Percentiles rank a stretch among this genome's conserved stretches.
Conservation (phyloP, 2,888 invertebrate species). For the Gymnoscelis rufifasciata region DNA sequence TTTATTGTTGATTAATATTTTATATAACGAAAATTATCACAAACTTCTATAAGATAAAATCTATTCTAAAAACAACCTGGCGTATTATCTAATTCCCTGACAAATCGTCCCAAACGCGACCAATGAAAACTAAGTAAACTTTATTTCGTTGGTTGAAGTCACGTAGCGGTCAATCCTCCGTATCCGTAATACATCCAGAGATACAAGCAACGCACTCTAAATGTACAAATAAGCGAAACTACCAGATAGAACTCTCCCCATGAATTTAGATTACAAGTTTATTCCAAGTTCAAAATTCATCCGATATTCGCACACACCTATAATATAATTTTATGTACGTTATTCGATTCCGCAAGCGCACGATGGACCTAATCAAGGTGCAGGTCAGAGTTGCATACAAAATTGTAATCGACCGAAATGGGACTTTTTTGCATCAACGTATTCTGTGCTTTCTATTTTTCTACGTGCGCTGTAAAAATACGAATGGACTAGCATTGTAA, state of each 20-base stretch:
- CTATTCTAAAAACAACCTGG: too few species aligned
- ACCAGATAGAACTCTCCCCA: conserved; percentile 45
- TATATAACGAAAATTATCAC: too few species aligned
- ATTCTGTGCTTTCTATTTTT: not conserved
- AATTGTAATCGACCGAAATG: conserved; percentile 11
- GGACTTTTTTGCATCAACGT: not conserved
- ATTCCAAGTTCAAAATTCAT: conserved; percentile 66
- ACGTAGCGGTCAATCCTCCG: conserved; percentile 26
- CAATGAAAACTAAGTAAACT: conserved; percentile 19
- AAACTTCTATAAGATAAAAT: too few species aligned
- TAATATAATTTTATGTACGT: conserved; percentile 36
- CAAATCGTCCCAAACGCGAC: conserved; percentile 6
- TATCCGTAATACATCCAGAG: too few species aligned
- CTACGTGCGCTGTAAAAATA: conserved; percentile 3
- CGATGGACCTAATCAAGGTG: conserved; percentile 9
- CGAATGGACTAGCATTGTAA: too few species aligned
- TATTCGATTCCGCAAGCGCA: conserved; percentile 23
- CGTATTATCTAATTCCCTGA: conserved; percentile 1
- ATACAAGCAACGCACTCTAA: conserved; percentile 14
- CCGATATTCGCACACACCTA: conserved; percentile 42
- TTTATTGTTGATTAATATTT: too few species aligned
- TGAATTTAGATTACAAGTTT: conserved; percentile 75
- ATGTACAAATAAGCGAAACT: conserved; percentile 49
- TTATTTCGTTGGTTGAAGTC: conserved; percentile 32
- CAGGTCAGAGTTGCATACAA: conserved; percentile 15